These are phyloP conservation scores for Diglossa brunneiventris DNA, from an alignment of 2,113 vertebrate genomes.

Conservation along the genomic window DNA sequence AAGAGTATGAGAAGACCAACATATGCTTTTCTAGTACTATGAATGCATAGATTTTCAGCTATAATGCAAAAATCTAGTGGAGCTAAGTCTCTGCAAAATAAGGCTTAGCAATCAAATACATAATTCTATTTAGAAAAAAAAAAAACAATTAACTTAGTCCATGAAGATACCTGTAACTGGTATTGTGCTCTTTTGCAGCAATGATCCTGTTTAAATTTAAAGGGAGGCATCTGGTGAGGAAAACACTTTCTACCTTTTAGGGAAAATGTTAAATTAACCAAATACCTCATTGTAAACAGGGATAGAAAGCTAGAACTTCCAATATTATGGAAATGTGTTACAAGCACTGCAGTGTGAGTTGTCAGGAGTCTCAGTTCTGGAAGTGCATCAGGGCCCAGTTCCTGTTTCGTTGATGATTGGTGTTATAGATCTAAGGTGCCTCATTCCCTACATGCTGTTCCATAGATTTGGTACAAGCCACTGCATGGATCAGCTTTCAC, in stretches of 20 bases:
- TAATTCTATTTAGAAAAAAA: background rate
- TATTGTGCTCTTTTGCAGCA: background rate
- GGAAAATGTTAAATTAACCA: background rate
- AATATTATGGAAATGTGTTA: background rate
- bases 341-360: background rate
- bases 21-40: background rate
- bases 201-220: background rate
- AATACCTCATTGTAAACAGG: background rate
- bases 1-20: background rate
- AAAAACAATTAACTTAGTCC: background rate
- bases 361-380: background rate
- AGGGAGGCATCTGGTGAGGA: background rate
- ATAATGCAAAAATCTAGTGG: background rate
- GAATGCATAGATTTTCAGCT: background rate
- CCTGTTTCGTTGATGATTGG: background rate
- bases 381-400: background rate
- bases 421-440: rapidly evolving
- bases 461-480: background rate
- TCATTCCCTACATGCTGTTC: background rate
- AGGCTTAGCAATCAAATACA: background rate
- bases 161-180: background rate
- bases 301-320: background rate
- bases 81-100: background rate
- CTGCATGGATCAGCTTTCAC: background rate
- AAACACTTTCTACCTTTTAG: background rate